phyloP scores from a whole-genome alignment of 2,113 vertebrate species.

The Sigmodon hispidus region DNA sequence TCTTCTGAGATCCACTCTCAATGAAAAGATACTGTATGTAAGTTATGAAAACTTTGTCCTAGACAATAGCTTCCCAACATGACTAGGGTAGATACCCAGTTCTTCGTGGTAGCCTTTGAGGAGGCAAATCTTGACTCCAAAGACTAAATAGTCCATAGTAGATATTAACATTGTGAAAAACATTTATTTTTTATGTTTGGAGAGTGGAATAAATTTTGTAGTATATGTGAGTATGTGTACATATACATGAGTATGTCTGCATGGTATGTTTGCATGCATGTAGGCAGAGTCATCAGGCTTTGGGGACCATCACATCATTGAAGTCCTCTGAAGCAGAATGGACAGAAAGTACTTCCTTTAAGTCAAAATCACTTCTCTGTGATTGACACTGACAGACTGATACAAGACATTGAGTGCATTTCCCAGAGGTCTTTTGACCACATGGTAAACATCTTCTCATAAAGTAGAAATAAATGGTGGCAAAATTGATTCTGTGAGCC shows the following conservation, averaged over 20 bases:
- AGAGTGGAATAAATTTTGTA: neutral
- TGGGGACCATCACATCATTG: constrained; percentile 57
- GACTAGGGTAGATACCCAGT: neutral
- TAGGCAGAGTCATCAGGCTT: constrained; percentile 46
- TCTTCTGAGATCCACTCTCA: constrained; percentile 57
- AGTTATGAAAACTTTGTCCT: constrained; percentile 43
- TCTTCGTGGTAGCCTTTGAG: neutral
- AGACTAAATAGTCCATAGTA: constrained; percentile 34
- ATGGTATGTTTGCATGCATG: neutral
- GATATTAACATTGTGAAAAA: neutral
- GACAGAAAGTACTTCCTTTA: constrained; percentile 62
- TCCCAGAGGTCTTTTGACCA: constrained; percentile 33
- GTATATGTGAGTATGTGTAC: neutral
- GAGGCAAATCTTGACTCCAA: constrained; percentile 56
- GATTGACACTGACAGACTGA: constrained; percentile 13
- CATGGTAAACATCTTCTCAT: neutral
- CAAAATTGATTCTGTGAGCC: neutral
- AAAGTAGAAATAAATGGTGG: constrained; percentile 15
- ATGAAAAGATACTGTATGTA: constrained; percentile 54
- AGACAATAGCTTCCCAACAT: constrained; percentile 45
- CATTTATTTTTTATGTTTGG: neutral
- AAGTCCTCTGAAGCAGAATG: constrained; percentile 60
- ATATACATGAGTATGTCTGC: neutral
- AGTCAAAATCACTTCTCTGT: constrained; percentile 61
- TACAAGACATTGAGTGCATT: neutral